Base-by-base conservation (phyloP, 2,113 vertebrate species). In the Myiopsitta monachus region DNA sequence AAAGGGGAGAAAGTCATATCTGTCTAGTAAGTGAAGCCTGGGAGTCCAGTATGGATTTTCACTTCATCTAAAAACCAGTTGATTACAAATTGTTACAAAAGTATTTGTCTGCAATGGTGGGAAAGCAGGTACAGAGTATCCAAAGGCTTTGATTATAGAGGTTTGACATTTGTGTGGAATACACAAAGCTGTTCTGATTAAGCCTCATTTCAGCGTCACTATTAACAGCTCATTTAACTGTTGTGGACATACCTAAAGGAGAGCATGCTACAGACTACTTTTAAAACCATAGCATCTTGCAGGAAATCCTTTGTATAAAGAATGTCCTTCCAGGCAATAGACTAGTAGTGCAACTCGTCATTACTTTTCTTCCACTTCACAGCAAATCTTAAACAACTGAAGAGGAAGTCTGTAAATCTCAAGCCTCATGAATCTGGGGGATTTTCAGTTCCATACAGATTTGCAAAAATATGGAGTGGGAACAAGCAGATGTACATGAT, bases 401-500 rank as follows among this genome's bases (percentile, higher is more conserved):
- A 4, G 18, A 67, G 21, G 5, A 61, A 51, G 14, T 27, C 44
- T 68, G 9, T 33, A 27, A 52, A 33, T 6, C 23, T 68, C 36
- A 85, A 41, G 4, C 19, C 28, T 22, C 12, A 2, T 4, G 4
- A 26, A 9, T 43, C 21, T 24, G 33, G 36, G 46, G 31, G 23
- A 54, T 72, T 61, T 82, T 64, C 44, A 30, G 9, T n/a, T 72
- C 28, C 6, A 10, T 51, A 18, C 2, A 23, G 27, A 39, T 70
- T 57, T 66, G 7, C 8, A 67, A 18, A 81, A 86, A 14, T 9
- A 11, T 5, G 10, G 39, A 66, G 69, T n/a, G 14, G 38, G 12
- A 81, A 13, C 13, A 30, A 30, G 16, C 4, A 36, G 30, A 18
- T 30, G 14, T 13, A 16, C 18, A 13, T 0, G 0, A 24, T 10